Conservation (phyloP, 37 sponge, comb jelly and placozoan species). For the Beroe ovata region DNA sequence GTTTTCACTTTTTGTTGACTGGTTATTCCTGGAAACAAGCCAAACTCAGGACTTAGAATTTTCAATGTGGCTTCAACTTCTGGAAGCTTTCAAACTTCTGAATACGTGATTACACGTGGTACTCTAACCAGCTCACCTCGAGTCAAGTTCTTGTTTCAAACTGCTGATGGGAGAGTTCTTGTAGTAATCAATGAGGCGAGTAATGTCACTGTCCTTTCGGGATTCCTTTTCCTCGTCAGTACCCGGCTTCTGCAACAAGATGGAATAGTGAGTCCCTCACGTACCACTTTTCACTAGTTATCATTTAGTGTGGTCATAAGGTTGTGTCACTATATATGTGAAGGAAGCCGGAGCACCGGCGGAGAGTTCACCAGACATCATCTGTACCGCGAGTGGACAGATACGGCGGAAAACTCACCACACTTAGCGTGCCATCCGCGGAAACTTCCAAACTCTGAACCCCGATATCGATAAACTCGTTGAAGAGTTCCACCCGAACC, state of each 20-base stretch:
- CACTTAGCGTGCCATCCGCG: background rate
- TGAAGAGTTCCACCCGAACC: constrained; percentile 27
- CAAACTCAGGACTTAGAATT: no score
- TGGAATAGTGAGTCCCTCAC: no score
- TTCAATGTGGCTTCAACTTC: no score
- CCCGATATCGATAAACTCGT: constrained; percentile 34
- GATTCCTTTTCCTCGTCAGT: constrained; percentile 21
- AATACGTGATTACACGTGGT: no score
- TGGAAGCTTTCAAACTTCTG: no score
- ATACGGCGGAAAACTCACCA: constrained; percentile 1
- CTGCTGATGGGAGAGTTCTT: constrained; percentile 30
- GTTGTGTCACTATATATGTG: background rate
- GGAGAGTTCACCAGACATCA: background rate
- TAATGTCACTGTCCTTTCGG: background rate
- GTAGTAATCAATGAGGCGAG: constrained; percentile 6
- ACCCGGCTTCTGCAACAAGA: background rate
- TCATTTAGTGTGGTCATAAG: no score
- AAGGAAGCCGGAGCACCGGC: no score
- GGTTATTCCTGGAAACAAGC: no score
- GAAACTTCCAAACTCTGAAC: constrained; percentile 16
- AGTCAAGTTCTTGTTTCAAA: constrained; percentile 22
- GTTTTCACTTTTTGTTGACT: no score
- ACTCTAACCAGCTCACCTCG: no score
- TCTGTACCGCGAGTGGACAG: background rate
- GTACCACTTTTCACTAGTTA: background rate